A percentile compares a stretch with the other conserved stretches of the same genome.
These are phyloP conservation scores for Enteromius anoplus DNA, from an alignment of 2,797 vertebrate genomes.

Conservation along the genomic window DNA sequence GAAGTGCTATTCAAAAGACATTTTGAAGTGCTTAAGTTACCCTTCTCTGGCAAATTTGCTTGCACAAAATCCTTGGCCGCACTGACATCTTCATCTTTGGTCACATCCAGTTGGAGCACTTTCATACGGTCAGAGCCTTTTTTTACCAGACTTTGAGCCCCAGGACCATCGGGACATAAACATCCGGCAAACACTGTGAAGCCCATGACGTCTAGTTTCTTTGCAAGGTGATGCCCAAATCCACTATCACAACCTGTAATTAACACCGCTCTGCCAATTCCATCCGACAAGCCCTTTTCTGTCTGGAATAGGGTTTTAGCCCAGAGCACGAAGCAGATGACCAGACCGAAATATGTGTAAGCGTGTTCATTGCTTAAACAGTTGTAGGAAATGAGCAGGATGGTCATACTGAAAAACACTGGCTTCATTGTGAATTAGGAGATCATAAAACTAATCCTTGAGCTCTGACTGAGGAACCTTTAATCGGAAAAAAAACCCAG, in stretches of 20 bases:
- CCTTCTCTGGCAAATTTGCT: conserved; percentile 69
- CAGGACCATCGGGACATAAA: conserved; percentile 60
- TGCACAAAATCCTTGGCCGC: conserved; percentile 61
- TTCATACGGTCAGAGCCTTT: conserved; percentile 63
- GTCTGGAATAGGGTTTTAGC: neutral
- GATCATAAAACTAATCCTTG: neutral
- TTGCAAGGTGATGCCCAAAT: conserved; percentile 64
- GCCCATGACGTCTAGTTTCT: conserved; percentile 61
- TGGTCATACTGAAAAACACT: neutral
- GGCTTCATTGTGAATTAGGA: conserved; percentile 8
- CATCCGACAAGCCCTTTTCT: conserved; percentile 4
- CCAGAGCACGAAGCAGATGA: conserved; percentile 15
- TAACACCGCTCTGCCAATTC: conserved; percentile 34
- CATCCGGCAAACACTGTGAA: conserved; percentile 75
- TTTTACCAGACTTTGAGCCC: conserved; percentile 61
- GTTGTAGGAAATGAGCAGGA: neutral
- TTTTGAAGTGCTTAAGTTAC: conserved; percentile 49
- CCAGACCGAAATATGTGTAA: neutral
- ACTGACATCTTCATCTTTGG: conserved; percentile 65
- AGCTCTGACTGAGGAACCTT: neutral
- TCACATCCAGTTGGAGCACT: conserved; percentile 71
- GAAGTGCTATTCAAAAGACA: neutral
- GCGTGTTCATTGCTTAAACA: neutral
- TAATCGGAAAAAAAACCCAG: neutral
- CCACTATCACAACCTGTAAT: conserved; percentile 51